phyloP scores from a whole-genome alignment of 2,888 invertebrate genomes.

The Octonoba sinensis region DNA sequence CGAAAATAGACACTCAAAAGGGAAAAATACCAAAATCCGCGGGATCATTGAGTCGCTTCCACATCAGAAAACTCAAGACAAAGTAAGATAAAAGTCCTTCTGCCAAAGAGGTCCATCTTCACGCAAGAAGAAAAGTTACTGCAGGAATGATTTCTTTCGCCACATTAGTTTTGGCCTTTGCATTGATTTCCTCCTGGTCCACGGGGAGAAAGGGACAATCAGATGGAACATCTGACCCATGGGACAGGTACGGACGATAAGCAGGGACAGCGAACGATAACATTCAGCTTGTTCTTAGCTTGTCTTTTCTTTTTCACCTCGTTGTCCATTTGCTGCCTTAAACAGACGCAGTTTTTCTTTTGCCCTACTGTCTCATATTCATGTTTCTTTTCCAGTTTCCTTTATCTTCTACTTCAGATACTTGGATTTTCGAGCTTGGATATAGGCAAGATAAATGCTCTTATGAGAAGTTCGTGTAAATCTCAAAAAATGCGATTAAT shows the following conservation, averaged over 20 bases:
- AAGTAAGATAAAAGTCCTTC: no score
- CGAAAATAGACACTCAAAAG: no score
- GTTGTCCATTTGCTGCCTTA: constrained; percentile 6
- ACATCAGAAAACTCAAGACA: no score
- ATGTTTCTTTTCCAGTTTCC: not conserved
- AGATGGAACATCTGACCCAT: constrained; percentile 10
- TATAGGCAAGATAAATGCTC: no score
- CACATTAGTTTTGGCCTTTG: constrained; percentile 12
- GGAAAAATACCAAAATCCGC: no score
- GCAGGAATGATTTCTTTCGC: constrained; percentile 4
- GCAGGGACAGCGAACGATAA: not conserved
- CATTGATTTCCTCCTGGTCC: constrained; percentile 10
- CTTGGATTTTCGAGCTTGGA: no score
- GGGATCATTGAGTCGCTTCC: no score
- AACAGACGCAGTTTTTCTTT: not conserved
- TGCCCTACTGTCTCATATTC: not conserved
- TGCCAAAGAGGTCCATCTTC: not conserved
- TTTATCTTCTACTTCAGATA: no score
- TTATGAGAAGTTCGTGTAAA: no score
- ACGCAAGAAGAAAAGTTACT: constrained; percentile 2
- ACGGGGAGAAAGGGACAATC: constrained; percentile 6
- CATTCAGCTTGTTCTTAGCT: no score
- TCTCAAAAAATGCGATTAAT: no score
- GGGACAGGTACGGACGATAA: constrained; percentile 17
- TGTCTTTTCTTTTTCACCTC: no score